phyloP scores from a whole-genome alignment of 2,888 invertebrate species.

The Odontothrips loti region DNA sequence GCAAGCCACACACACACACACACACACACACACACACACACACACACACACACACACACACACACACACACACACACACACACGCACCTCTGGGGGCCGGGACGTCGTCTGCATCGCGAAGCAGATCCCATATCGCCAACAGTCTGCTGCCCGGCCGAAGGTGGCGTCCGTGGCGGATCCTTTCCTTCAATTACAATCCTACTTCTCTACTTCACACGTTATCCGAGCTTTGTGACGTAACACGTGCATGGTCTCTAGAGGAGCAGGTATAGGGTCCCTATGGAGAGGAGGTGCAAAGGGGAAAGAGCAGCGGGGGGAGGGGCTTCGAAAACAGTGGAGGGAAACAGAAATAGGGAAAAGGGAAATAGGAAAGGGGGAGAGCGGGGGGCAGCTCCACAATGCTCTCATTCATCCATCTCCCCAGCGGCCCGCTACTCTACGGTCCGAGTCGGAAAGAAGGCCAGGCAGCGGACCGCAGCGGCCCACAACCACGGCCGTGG shows the following conservation, averaged over 20 bases:
- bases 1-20: background rate
- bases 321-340: background rate
- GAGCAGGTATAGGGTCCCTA: no score
- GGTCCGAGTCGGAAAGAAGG: background rate
- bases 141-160: background rate
- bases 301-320: slow-evolving; percentile 1
- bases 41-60: slow-evolving; percentile 10
- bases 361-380: background rate
- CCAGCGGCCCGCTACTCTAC: background rate
- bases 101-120: background rate
- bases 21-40: background rate
- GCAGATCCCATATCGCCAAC: background rate
- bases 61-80: no score
- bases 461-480: background rate
- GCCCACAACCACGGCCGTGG: background rate
- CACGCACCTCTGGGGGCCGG: background rate
- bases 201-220: no score
- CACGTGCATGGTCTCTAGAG: no score
- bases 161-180: background rate
- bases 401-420: slow-evolving; percentile 3
- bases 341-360: slow-evolving; percentile 4
- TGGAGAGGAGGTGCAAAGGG: no score
- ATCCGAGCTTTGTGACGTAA: no score
- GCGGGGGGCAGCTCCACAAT: background rate
- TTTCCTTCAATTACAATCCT: no score